Conservation (phyloP, 1,140 invertebrate genomes). For the Leptinotarsa texana region DNA sequence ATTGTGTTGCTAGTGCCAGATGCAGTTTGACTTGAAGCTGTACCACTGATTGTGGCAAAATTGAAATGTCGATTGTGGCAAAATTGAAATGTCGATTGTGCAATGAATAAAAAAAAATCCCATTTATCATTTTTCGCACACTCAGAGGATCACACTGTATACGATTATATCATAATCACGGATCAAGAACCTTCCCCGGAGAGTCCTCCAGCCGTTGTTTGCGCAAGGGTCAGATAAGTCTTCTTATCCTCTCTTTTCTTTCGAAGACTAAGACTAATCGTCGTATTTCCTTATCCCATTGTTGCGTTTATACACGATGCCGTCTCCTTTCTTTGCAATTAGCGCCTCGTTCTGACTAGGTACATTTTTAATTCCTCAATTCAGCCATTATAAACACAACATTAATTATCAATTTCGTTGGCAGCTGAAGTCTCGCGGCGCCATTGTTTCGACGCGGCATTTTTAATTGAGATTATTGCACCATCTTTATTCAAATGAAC, state of each 20-base stretch:
- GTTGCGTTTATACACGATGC: slow-evolving; percentile 10
- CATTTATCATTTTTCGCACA: too few species aligned
- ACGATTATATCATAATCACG: neutral
- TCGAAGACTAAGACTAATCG: slow-evolving; percentile 18
- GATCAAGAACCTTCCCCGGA: neutral
- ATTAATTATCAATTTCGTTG: slow-evolving; percentile 56
- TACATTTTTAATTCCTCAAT: slow-evolving; percentile 56
- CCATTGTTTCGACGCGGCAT: slow-evolving; percentile 53
- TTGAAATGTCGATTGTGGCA: too few species aligned
- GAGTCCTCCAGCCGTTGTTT: slow-evolving; percentile 2
- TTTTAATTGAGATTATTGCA: slow-evolving; percentile 57
- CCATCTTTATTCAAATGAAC: slow-evolving; percentile 56
- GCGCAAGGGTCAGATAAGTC: slow-evolving; percentile 37
- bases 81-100: too few species aligned
- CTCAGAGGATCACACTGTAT: neutral
- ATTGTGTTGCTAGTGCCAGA: too few species aligned
- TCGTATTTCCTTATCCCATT: slow-evolving; percentile 19
- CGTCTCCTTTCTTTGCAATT: slow-evolving; percentile 49
- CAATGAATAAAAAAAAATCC: too few species aligned
- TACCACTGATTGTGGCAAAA: too few species aligned
- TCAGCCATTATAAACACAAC: slow-evolving; percentile 56
- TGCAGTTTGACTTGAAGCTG: too few species aligned
- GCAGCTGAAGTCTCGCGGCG: slow-evolving; percentile 49
- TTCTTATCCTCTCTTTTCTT: slow-evolving; percentile 20
- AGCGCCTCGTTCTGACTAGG: slow-evolving; percentile 49